Evolutionary conservation across 1,140 invertebrate genomes (phyloP).

Genomic region (Zaprionus africanus): DNA sequence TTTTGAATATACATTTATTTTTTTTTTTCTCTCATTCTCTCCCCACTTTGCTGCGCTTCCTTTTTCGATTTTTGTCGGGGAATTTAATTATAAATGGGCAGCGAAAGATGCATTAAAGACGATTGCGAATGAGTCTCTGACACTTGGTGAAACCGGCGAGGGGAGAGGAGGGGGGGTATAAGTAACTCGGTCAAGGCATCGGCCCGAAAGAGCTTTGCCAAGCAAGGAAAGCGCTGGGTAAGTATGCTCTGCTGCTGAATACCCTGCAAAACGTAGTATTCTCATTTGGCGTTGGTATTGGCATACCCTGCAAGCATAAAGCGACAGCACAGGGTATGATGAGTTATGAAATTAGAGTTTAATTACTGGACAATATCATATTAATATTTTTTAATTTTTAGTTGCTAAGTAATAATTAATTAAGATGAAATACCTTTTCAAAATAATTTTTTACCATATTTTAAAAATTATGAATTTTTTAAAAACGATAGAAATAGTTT

Average conservation of each 20-base stretch:
- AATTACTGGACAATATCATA: no score
- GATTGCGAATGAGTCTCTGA: conserved; percentile 19
- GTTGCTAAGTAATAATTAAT: no score
- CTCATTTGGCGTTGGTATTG: no score
- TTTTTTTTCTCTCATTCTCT: not conserved
- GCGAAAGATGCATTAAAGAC: conserved; percentile 12
- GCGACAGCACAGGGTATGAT: no score
- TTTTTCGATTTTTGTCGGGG: conserved; percentile 10
- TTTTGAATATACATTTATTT: conserved; percentile 59
- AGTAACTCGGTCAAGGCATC: conserved; percentile 4
- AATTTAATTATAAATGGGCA: conserved; percentile 47
- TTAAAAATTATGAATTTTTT: no score
- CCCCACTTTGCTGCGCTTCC: not conserved
- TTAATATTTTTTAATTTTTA: no score
- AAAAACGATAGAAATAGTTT: no score
- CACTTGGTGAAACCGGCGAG: not conserved
- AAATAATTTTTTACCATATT: no score
- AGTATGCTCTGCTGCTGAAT: not conserved
- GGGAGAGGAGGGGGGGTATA: not conserved
- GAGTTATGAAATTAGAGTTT: no score
- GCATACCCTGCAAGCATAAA: no score
- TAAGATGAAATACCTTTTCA: no score
- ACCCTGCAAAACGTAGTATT: not conserved
- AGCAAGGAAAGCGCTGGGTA: not conserved
- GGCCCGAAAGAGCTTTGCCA: not conserved